Evolutionary conservation across 2,888 invertebrate species (phyloP).

Genomic region (Amphipyra berbera): DNA sequence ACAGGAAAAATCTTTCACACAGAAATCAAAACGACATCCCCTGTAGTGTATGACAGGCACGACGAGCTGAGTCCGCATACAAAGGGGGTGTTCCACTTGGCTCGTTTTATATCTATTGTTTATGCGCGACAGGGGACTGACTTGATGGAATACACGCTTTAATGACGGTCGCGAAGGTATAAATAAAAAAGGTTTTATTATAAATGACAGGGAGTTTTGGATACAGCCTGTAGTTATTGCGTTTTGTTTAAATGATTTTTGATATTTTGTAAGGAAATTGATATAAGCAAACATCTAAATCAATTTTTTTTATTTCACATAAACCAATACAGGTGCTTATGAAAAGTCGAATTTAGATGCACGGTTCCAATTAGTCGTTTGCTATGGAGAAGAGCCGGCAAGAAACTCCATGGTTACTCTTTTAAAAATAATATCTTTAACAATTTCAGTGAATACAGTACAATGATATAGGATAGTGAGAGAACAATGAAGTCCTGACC

Average conservation of each 20-base stretch:
- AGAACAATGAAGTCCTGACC: too few species aligned
- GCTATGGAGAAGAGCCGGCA: too few species aligned
- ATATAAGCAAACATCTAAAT: too few species aligned
- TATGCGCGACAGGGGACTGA: conserved; percentile 75
- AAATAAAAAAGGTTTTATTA: conserved; percentile 62
- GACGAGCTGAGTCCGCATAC: conserved; percentile 82
- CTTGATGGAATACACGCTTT: conserved; percentile 80
- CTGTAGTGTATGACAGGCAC: conserved; percentile 78
- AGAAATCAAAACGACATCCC: conserved; percentile 62
- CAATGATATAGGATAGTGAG: too few species aligned
- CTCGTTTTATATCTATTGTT: conserved; percentile 88
- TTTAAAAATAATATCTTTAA: too few species aligned
- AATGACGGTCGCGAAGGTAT: conserved; percentile 58
- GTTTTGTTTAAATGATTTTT: conserved; percentile 20
- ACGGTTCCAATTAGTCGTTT: too few species aligned
- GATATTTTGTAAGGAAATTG: not conserved
- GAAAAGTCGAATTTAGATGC: too few species aligned
- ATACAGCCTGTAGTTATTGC: conserved; percentile 38
- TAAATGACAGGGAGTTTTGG: conserved; percentile 55
- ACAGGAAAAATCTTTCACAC: conserved; percentile 41
- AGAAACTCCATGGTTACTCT: too few species aligned
- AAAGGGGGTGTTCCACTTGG: conserved; percentile 87
- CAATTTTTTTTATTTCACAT: too few species aligned
- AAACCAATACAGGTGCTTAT: too few species aligned
- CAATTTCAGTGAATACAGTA: too few species aligned